Conservation (phyloP, 2,888 invertebrate species). For the Hemicrepidius hirtus region DNA sequence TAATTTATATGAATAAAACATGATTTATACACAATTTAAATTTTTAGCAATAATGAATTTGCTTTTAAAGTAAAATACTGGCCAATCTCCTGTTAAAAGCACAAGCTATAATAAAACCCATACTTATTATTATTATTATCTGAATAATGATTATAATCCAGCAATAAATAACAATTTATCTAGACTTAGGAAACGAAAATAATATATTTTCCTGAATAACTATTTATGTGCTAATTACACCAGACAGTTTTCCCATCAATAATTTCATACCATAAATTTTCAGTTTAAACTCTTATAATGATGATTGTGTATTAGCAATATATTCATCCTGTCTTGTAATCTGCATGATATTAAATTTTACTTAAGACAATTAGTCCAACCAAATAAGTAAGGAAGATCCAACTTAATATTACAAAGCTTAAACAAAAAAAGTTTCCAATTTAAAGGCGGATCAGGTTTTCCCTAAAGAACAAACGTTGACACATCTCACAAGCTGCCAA, state of each 20-base stretch:
- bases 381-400: neutral
- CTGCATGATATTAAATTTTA: constrained; percentile 5
- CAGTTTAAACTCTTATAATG: neutral
- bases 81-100: no score
- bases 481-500: constrained; percentile 44
- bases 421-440: neutral
- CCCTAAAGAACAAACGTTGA: constrained; percentile 33
- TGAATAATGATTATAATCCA: constrained; percentile 11
- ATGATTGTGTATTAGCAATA: neutral
- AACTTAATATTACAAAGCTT: neutral
- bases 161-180: neutral
- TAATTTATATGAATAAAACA: no score
- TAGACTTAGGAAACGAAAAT: neutral
- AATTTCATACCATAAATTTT: neutral
- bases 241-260: neutral
- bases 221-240: constrained; percentile 1
- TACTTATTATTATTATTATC: constrained; percentile 8
- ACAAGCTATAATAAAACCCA: no score
- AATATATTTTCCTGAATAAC: neutral
- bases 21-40: no score
- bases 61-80: no score
- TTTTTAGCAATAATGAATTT: no score
- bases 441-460: constrained; percentile 35
- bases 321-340: neutral
- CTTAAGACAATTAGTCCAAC: constrained; percentile 14